Evolutionary conservation across 2,113 vertebrate genomes (phyloP).

Genomic region (Vidua macroura): DNA sequence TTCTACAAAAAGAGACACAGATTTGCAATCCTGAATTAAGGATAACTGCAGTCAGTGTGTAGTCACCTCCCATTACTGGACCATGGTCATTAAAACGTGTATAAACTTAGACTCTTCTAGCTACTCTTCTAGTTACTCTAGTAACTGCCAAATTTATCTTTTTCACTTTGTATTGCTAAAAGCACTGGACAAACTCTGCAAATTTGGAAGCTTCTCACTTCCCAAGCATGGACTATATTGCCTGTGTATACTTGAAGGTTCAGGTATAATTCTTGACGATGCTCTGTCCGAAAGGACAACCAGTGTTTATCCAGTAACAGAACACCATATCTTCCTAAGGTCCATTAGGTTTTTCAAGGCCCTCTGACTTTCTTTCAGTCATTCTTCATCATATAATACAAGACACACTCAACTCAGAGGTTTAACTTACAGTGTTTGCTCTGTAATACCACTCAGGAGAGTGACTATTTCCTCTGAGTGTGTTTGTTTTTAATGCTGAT

Average conservation of each 20-base stretch:
- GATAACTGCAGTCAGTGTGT: neutral
- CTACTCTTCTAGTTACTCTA: too few species aligned
- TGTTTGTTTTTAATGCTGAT: neutral
- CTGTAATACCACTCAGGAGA: neutral
- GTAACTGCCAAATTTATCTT: neutral
- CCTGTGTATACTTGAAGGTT: neutral
- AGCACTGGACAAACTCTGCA: neutral
- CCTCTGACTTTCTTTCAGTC: neutral
- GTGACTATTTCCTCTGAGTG: neutral
- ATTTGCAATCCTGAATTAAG: neutral
- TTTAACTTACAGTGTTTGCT: neutral
- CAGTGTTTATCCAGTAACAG: neutral
- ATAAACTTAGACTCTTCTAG: neutral
- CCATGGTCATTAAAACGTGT: rapidly evolving
- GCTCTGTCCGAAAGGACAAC: neutral
- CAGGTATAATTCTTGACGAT: neutral
- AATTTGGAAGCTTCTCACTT: neutral
- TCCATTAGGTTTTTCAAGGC: neutral
- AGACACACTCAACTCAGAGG: neutral
- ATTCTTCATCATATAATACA: neutral
- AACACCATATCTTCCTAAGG: neutral
- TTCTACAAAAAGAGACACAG: neutral
- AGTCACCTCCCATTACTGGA: neutral
- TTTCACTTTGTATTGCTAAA: neutral
- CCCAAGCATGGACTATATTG: neutral